A percentile compares a stretch with the other conserved stretches of the same genome.
These are phyloP conservation scores for Catharus fuscescens DNA, from an alignment of 2,113 vertebrate species.

Conservation along the genomic window DNA sequence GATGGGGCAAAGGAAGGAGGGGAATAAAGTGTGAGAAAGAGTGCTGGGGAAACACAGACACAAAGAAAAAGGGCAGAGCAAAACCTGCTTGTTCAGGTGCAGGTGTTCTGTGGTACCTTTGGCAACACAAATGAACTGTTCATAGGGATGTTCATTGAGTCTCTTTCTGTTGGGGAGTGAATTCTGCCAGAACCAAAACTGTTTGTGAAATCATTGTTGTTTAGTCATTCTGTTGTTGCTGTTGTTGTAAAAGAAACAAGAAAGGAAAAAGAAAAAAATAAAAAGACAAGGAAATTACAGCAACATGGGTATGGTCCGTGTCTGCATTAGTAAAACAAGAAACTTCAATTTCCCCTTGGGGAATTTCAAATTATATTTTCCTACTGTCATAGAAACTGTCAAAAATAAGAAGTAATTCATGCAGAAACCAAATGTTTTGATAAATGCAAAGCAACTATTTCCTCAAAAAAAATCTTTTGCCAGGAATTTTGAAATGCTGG, in stretches of 20 bases:
- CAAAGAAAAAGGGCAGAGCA: not conserved
- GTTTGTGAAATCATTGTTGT: not conserved
- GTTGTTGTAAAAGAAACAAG: not conserved
- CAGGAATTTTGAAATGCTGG: not conserved
- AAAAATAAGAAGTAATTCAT: not conserved
- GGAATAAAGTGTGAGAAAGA: accelerated
- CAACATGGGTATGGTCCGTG: not conserved
- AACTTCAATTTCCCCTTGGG: not conserved
- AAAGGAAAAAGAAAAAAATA: not conserved
- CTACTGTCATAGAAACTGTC: not conserved
- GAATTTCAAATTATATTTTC: not conserved
- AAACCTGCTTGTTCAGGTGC: not conserved
- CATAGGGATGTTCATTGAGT: not conserved
- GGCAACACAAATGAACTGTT: not conserved
- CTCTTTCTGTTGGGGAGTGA: not conserved
- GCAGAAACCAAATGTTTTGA: not conserved
- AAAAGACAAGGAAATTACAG: not conserved
- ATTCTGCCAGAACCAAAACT: not conserved
- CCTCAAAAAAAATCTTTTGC: not conserved
- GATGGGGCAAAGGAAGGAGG: not conserved
- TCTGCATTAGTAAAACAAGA: not conserved
- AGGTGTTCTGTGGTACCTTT: not conserved
- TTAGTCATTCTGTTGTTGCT: not conserved
- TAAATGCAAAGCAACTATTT: not conserved
- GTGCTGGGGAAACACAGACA: not conserved